phyloP scores from a whole-genome alignment of 2,113 vertebrate genomes.

The Strix aluco region DNA sequence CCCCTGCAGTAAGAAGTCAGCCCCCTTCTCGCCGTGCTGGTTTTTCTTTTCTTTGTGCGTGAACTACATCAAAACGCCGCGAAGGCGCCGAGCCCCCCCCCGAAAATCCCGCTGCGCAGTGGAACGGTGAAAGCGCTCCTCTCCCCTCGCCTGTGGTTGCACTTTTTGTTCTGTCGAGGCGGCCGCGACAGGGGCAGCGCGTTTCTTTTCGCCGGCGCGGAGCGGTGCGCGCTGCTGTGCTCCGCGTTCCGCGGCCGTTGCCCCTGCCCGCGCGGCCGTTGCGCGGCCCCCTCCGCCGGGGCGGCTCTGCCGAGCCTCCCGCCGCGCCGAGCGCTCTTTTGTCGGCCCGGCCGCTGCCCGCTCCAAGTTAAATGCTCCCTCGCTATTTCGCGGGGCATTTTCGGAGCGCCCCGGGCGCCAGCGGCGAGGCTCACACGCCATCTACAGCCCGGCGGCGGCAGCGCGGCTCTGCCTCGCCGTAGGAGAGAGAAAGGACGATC shows the following conservation, averaged over 20 bases:
- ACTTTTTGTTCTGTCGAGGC: constrained; percentile 39
- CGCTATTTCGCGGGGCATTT: constrained; percentile 38
- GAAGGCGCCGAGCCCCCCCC: neutral
- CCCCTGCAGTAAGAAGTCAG: constrained; percentile 9
- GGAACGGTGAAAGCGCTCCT: constrained; percentile 16
- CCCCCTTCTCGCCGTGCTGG: neutral
- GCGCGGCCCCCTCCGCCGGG: neutral
- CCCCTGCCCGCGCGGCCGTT: neutral
- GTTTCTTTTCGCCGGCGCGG: neutral
- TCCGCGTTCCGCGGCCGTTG: neutral
- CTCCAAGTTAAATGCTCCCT: constrained; percentile 50
- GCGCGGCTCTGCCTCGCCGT: neutral
- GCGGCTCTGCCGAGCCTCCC: neutral
- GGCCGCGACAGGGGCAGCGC: neutral
- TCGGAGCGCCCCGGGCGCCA: constrained; percentile 15
- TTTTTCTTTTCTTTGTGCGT: constrained; percentile 8
- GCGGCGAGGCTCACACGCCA: constrained; percentile 58
- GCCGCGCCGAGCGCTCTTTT: neutral
- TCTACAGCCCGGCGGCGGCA: constrained; percentile 62
- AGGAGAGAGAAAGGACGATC: neutral
- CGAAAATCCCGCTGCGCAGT: neutral
- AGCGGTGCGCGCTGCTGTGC: neutral
- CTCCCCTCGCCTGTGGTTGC: neutral
- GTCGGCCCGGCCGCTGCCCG: neutral
- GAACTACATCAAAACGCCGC: neutral